Evolutionary conservation across 2,113 vertebrate species (phyloP).

Genomic region (Eudyptes chrysolophus): DNA sequence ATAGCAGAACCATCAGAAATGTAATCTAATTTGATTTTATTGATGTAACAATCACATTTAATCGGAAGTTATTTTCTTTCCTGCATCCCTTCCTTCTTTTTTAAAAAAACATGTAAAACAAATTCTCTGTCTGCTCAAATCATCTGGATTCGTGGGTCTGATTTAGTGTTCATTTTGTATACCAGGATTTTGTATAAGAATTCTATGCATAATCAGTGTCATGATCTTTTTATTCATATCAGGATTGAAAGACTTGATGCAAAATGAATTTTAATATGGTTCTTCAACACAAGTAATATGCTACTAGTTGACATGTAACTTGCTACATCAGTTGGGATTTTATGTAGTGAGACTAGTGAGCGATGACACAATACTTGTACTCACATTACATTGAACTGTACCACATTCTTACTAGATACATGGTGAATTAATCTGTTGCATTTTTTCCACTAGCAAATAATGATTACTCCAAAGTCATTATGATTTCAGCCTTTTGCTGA

Average conservation of each 20-base stretch:
- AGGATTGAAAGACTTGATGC: neutral
- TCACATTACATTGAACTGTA: neutral
- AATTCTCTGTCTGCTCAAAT: neutral
- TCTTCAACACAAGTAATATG: neutral
- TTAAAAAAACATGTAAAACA: neutral
- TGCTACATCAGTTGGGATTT: neutral
- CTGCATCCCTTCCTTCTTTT: neutral
- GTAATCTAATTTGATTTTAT: neutral
- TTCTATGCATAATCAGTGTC: neutral
- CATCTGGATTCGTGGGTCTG: neutral
- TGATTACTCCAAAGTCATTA: constrained; percentile 14
- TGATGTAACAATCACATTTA: neutral
- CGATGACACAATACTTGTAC: neutral
- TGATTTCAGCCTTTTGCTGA: constrained; percentile 21
- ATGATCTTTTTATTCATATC: neutral
- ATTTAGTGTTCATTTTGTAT: neutral
- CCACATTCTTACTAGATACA: neutral
- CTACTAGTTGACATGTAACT: neutral
- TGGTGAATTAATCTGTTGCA: neutral
- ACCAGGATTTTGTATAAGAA: neutral
- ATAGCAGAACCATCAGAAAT: neutral
- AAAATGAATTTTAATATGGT: constrained; percentile 7
- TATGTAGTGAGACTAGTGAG: neutral
- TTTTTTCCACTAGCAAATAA: constrained; percentile 9
- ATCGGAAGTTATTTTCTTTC: neutral